Base-by-base conservation (phyloP, 2,113 vertebrate species). In the Bagarius yarrelli region DNA sequence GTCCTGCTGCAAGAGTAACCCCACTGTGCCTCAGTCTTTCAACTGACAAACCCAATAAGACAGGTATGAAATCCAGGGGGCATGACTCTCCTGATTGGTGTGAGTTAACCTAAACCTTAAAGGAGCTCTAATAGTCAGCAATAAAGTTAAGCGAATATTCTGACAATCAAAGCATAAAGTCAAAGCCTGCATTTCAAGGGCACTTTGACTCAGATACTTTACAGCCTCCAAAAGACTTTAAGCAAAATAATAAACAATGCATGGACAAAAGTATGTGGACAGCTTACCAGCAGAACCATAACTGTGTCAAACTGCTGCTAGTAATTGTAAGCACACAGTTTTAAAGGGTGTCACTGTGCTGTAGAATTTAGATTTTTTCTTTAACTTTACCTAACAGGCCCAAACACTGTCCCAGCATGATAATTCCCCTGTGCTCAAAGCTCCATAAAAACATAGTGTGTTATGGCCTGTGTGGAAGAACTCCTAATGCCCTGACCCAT, bases 21-120 rank as follows among this genome's bases (percentile, higher is more conserved):
- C 70, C 15, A 63, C 60, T 27, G 69, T 53, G 36, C 19, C n/a
- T 14, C 1, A 36, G 32, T 36, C 61, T 80, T 56, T 70, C 27
- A 25, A 53, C 74, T 84, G 85, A 86, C 60, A 79, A 70, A 80
- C 53, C 75, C 44, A 60, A 67, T 71, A 19, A 64, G 77, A 83
- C 77, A 81, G 85, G 76, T 79, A 86, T 86, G 83, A 86, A 50
- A 64, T 70, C 30, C n/a, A 44, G 59, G 59, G 81, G 60, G 21
- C 52, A 53, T 34, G 60, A 79, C 78, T 83, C 72, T 69, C 55
- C 75, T 79, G 74, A 85, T 53, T 81, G 44, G 27, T 78, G 44
- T 78, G 78, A 74, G 81, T 84, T 81, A 79, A 47, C 47, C 50
- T 27, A 36, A 36, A n/a, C 27, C 19, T 84, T 53, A 30, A 81